Evolutionary conservation across 1,140 invertebrate genomes (phyloP).

Genomic region (Gryllus bimaculatus): DNA sequence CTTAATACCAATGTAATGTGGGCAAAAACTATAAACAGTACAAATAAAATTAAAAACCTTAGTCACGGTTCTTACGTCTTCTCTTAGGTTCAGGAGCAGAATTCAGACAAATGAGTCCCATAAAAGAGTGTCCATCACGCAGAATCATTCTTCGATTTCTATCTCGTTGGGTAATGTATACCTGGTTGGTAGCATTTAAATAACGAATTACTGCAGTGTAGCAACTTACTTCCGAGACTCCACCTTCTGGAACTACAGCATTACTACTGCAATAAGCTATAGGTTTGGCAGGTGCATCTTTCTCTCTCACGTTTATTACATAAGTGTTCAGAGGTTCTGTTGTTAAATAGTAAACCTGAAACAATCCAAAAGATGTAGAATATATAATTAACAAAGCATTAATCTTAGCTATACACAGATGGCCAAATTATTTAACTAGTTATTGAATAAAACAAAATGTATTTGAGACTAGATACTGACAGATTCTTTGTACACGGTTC

Average conservation of each 20-base stretch:
- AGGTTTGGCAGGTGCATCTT: background rate
- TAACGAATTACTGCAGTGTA: slow-evolving; percentile 21
- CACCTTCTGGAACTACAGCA: background rate
- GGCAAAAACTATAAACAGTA: too few species aligned
- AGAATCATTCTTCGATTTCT: slow-evolving; percentile 22
- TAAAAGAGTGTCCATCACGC: slow-evolving; percentile 20
- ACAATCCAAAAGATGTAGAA: background rate
- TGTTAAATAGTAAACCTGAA: slow-evolving; percentile 23
- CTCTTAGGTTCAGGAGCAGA: background rate
- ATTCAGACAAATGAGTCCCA: slow-evolving; percentile 20
- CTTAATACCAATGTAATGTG: too few species aligned
- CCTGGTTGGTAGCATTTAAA: slow-evolving; percentile 18
- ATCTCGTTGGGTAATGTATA: slow-evolving; percentile 22
- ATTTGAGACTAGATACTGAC: too few species aligned
- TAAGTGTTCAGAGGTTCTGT: slow-evolving; percentile 21
- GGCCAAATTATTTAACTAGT: too few species aligned
- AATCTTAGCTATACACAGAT: too few species aligned
- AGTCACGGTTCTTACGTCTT: background rate
- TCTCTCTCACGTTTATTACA: slow-evolving; percentile 20
- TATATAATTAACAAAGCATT: background rate
- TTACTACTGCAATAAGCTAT: slow-evolving; percentile 21
- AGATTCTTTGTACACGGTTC: too few species aligned
- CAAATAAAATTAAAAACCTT: too few species aligned
- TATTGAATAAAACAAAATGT: too few species aligned
- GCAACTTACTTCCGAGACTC: slow-evolving; percentile 22